These are phyloP conservation scores for Enteromius argenteus DNA, from an alignment of 2,797 vertebrate species.

Conservation along the genomic window DNA sequence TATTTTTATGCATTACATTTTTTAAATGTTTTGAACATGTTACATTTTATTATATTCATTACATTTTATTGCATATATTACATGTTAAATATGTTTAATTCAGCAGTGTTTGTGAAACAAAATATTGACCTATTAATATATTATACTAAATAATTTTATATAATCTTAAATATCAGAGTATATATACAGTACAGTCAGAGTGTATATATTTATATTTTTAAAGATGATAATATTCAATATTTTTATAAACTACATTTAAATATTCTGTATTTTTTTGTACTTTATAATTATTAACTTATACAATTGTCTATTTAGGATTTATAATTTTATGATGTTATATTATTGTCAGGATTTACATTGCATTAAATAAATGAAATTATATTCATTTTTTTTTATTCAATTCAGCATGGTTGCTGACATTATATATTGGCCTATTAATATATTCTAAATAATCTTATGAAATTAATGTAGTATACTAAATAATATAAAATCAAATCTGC, in stretches of 20 bases:
- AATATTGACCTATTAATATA: background rate
- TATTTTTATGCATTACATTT: background rate
- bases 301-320: background rate
- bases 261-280: background rate
- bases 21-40: background rate
- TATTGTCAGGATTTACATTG: background rate
- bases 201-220: background rate
- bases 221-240: background rate
- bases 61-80: background rate
- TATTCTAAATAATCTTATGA: background rate
- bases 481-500: background rate
- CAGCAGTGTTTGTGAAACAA: background rate
- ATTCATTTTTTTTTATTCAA: background rate
- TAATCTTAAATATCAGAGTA: background rate
- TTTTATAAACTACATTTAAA: background rate
- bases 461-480: background rate
- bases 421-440: background rate
- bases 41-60: background rate
- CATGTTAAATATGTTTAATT: background rate
- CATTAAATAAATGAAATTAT: background rate
- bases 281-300: background rate
- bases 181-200: background rate
- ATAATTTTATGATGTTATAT: background rate
- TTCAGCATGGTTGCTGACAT: background rate
- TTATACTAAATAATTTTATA: background rate